Evolutionary conservation across 2,888 invertebrate species (phyloP).

Genomic region (Metacarcinus magister): DNA sequence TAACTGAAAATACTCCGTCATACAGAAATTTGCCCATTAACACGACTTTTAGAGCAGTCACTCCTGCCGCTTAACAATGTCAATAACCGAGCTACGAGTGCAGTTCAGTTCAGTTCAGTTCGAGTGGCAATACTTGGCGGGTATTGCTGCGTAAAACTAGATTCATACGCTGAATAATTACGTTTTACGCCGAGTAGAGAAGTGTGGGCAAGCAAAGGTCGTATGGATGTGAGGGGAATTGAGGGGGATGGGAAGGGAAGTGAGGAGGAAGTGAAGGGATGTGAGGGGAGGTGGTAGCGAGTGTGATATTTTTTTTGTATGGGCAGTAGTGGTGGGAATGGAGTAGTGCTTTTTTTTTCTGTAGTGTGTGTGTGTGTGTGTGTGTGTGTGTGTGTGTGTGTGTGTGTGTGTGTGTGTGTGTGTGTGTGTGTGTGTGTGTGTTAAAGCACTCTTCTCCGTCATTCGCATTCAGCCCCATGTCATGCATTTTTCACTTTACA

Average conservation of each 20-base stretch:
- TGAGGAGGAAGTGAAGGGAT: not conserved
- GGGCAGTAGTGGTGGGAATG: not conserved
- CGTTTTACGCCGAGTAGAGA: slow-evolving; percentile 4
- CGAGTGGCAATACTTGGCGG: not conserved
- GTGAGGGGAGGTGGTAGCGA: too few relatives aligned
- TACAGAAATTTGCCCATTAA: not conserved
- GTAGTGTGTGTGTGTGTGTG: slow-evolving; percentile 55
- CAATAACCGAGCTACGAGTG: not conserved
- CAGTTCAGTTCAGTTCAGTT: too few relatives aligned
- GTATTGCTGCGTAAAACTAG: slow-evolving; percentile 36
- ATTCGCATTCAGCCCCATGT: not conserved
- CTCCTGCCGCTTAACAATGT: not conserved
- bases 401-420: slow-evolving; percentile 68
- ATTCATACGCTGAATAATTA: not conserved
- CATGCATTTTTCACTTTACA: slow-evolving; percentile 1
- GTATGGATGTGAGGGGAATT: not conserved
- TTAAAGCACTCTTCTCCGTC: not conserved
- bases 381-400: slow-evolving; percentile 68
- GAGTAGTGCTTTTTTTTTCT: not conserved
- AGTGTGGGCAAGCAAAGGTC: not conserved
- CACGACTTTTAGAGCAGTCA: not conserved
- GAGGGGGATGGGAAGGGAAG: not conserved
- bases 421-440: slow-evolving; percentile 61
- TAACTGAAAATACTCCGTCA: not conserved
- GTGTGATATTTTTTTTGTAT: not conserved